Conservation (phyloP, 2,888 invertebrate genomes). For the Podabrus alpinus region DNA sequence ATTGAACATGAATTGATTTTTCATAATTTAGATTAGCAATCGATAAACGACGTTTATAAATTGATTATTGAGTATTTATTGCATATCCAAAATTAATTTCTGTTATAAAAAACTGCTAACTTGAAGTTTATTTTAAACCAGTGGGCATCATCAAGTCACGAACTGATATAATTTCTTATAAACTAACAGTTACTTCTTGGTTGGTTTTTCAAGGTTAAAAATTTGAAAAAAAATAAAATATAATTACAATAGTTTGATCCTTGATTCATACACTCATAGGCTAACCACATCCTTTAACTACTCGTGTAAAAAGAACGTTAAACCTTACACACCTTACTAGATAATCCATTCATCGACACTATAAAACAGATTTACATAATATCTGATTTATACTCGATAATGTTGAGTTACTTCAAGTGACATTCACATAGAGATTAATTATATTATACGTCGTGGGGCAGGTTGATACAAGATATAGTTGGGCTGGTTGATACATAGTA, state of each 20-base stretch:
- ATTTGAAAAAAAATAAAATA: background rate
- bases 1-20: background rate
- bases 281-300: background rate
- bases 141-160: background rate
- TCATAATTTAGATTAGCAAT: background rate
- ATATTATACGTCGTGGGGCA: too few species aligned
- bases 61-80: background rate
- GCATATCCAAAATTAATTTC: background rate
- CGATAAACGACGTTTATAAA: background rate
- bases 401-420: background rate
- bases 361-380: background rate
- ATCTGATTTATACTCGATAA: background rate
- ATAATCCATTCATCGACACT: background rate
- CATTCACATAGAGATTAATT: background rate
- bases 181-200: background rate
- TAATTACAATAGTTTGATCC: background rate
- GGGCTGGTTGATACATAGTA: background rate
- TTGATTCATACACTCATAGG: background rate
- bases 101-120: background rate
- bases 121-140: background rate
- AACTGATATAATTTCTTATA: background rate
- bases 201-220: background rate
- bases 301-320: background rate
- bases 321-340: background rate
- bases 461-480: background rate